Conservation (phyloP, 1,140 invertebrate species). For the Ctenoplectra terminalis region DNA sequence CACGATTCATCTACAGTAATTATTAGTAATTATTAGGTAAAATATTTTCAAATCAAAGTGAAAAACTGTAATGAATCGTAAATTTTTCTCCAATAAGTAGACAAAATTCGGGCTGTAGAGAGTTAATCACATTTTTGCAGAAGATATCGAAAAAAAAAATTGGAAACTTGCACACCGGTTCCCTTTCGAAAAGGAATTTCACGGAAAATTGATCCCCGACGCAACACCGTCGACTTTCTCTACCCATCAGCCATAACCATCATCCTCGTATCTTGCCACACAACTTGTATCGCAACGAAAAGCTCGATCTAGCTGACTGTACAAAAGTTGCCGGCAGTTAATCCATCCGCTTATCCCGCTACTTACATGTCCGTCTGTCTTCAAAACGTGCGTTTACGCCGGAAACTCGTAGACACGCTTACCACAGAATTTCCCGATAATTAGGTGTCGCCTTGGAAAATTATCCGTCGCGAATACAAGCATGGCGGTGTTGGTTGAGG, state of each 20-base stretch:
- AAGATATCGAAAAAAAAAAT: too few relatives aligned
- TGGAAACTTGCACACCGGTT: background rate
- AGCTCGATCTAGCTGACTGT: conserved; percentile 1
- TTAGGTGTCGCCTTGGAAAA: conserved; percentile 73
- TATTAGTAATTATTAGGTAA: too few relatives aligned
- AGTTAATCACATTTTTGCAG: too few relatives aligned
- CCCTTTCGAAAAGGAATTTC: conserved; percentile 7
- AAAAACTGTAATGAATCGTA: too few relatives aligned
- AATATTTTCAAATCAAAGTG: too few relatives aligned
- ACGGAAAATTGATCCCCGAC: conserved; percentile 18
- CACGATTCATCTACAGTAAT: too few relatives aligned
- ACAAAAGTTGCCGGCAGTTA: conserved; percentile 29
- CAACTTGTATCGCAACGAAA: background rate
- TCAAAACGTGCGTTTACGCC: conserved; percentile 3
- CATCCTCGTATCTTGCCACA: background rate
- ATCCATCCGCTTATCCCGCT: conserved; percentile 37
- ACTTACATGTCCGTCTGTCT: conserved; percentile 24
- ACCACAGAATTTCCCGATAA: conserved; percentile 72
- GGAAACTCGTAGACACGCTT: conserved; percentile 35
- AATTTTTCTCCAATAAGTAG: too few relatives aligned
- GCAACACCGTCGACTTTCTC: conserved; percentile 12
- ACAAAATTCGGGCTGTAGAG: too few relatives aligned
- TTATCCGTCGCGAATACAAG: conserved; percentile 57
- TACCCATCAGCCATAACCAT: background rate
- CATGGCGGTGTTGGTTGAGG: background rate